Evolutionary conservation across 2,113 vertebrate species (phyloP), one percentile per base, ranked within the genome.

Genomic region (Clarias gariepinus): DNA sequence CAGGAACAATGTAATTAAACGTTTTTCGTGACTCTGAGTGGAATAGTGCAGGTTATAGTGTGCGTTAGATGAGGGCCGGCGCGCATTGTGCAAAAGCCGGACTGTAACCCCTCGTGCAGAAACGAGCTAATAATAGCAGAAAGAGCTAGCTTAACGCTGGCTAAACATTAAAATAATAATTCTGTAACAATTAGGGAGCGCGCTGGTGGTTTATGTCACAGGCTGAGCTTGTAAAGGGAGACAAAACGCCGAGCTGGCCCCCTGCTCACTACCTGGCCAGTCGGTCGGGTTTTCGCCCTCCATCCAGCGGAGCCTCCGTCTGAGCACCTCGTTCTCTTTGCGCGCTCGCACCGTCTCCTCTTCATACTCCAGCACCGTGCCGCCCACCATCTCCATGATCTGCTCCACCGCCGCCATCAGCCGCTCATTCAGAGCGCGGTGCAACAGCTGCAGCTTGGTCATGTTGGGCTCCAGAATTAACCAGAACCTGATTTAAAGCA

Each of bases 321-420:
- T 86, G 3, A 91, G 85, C 13, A 87, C n/a, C 85, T 91, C 84
- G 57, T 91, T 91, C 82, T 91, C 91, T 83, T 80, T 89, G 53
- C 89, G 87, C 19, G 85, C 88, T 36, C 90, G 81, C 55, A 86
- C 60, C 36, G 90, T 91, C 89, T 91, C 91, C 69, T 89, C 84
- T 33, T 91, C 90, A 74, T 90, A 91, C 86, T 91, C 89, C 86
- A 87, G 86, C 88, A 91, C 88, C 16, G 89, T 89, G 28, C 88
- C 88, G 25, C 89, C 88, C 47, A 90, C 89, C 88, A 91, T 87
- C 80, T 89, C 91, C 88, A 91, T 88, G 21, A 91, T 88, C 84
- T 91, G 89, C 73, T 90, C 89, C 82, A 91, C 89, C 66, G 88
- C 89, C 12, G 88, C 88, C 91, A 90, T 89, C 74, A 91, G 84